Evolutionary conservation across 2,888 invertebrate species (phyloP).

Genomic region (Hyalella azteca): DNA sequence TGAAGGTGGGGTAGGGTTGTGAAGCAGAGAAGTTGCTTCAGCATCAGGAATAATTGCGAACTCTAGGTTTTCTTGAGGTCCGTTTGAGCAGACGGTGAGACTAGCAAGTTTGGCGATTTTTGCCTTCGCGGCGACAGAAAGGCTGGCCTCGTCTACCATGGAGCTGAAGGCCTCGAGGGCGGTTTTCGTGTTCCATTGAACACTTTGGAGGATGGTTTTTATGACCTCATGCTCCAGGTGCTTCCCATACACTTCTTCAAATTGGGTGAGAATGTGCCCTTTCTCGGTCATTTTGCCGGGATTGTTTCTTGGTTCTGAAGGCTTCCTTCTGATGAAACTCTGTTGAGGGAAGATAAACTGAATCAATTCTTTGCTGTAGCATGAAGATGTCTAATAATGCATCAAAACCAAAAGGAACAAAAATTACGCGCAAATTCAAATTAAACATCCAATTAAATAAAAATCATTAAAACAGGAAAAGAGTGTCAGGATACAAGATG

Average conservation of each 20-base stretch:
- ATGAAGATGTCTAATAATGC: no score
- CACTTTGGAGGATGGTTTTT: constrained; percentile 51
- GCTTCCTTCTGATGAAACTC: no score
- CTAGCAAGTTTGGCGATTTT: neutral
- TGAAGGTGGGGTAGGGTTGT: neutral
- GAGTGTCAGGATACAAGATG: no score
- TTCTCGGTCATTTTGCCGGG: constrained; percentile 40
- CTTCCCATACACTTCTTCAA: constrained; percentile 50
- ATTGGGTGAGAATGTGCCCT: constrained; percentile 49
- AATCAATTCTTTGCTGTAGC: no score
- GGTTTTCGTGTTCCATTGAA: constrained; percentile 44
- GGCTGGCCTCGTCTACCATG: constrained; percentile 14
- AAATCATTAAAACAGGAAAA: no score
- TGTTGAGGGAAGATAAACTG: no score
- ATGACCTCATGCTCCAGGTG: constrained; percentile 57
- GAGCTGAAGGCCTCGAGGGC: constrained; percentile 40
- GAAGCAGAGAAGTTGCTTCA: neutral
- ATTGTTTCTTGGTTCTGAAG: no score
- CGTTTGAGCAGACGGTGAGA: neutral
- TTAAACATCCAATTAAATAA: no score
- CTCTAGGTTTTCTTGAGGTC: no score
- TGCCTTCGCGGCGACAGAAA: neutral
- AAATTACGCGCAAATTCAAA: no score
- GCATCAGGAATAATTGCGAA: no score
- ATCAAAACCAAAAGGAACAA: no score